Conservation (phyloP, 2,797 vertebrate species). For the Lithobates sylvaticus region DNA sequence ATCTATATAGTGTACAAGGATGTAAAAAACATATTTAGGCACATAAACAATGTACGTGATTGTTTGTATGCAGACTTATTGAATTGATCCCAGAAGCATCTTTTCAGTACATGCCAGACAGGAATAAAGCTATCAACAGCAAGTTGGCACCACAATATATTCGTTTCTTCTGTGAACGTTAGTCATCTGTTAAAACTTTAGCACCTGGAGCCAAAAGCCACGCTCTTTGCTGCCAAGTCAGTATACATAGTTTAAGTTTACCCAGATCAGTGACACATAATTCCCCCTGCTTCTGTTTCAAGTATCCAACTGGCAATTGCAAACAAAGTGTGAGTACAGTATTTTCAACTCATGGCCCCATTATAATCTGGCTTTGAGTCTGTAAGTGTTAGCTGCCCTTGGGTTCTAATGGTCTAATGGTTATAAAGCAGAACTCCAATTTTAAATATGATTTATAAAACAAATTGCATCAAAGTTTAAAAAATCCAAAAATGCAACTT, state of each 20-base stretch:
- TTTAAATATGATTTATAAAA: too few relatives aligned
- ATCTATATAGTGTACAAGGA: not conserved
- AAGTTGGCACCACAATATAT: constrained; percentile 62
- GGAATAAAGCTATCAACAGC: constrained; percentile 66
- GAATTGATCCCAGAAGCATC: constrained; percentile 22
- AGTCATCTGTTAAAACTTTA: constrained; percentile 56
- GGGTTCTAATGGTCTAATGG: not conserved
- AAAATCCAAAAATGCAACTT: too few relatives aligned
- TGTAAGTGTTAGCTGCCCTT: not conserved
- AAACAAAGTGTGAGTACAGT: not conserved
- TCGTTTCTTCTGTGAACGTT: constrained; percentile 60
- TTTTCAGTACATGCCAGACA: constrained; percentile 63
- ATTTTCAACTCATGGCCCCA: not conserved
- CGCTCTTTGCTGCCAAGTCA: constrained; percentile 59
- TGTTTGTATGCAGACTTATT: not conserved
- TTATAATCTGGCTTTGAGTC: not conserved
- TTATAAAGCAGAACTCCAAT: too few relatives aligned
- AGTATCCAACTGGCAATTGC: not conserved
- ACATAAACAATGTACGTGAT: not conserved
- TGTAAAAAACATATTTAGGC: not conserved
- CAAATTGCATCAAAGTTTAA: too few relatives aligned
- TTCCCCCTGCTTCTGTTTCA: constrained; percentile 58
- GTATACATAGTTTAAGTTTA: constrained; percentile 52
- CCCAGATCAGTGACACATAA: constrained; percentile 51
- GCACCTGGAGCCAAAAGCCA: constrained; percentile 60